Percentiles rank a stretch among this genome's conserved stretches.
phyloP scores from a whole-genome alignment of 2,888 invertebrate species.

The Tiliacea aurago region DNA sequence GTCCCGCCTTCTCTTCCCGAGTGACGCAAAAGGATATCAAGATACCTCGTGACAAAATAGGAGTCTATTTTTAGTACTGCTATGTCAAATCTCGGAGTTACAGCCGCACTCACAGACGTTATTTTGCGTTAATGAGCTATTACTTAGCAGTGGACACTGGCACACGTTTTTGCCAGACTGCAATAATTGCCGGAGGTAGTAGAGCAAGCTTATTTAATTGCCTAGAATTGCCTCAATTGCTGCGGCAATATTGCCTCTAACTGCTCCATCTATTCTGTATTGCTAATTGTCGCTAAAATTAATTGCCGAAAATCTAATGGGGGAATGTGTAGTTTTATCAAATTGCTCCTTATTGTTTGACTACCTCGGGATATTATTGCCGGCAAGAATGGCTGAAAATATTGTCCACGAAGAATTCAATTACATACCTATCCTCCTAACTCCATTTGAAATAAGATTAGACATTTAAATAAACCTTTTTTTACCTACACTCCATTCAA shows the following conservation, averaged over 20 bases:
- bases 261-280: background rate
- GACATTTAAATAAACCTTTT: no score
- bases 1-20: conserved; percentile 32
- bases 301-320: background rate
- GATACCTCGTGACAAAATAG: conserved; percentile 19
- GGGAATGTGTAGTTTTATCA: background rate
- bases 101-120: conserved; percentile 5
- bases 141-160: background rate
- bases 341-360: background rate
- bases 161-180: background rate
- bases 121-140: conserved; percentile 17
- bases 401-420: background rate
- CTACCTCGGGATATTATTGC: background rate
- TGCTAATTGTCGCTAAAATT: background rate
- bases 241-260: conserved; percentile 1
- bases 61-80: conserved; percentile 38
- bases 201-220: conserved; percentile 11
- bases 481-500: no score
- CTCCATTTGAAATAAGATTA: no score
- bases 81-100: conserved; percentile 18
- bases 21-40: conserved; percentile 40
- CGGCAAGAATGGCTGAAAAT: no score
- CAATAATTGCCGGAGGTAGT: conserved; percentile 1
- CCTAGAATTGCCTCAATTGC: conserved; percentile 5
- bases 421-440: no score